A percentile compares a stretch with the other conserved stretches of the same genome.
Conservation (phyloP, 2,797 vertebrate genomes). For the Salmo trutta region DNA sequence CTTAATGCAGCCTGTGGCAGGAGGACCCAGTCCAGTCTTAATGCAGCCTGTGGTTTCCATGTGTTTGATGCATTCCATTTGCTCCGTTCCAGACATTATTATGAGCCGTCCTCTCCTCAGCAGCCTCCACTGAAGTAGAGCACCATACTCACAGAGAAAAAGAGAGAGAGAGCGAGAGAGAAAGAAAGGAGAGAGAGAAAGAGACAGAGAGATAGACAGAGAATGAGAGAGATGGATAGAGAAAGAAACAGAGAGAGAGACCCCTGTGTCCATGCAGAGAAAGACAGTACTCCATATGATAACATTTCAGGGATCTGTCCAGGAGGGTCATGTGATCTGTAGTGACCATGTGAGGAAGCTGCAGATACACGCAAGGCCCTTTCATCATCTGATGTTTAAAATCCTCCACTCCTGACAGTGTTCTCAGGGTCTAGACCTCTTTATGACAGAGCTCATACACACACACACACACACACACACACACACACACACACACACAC, state of each 20-base stretch:
- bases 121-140: too few relatives aligned
- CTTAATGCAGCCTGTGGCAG: too few relatives aligned
- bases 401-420: constrained; percentile 38
- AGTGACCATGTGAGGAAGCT: constrained; percentile 36
- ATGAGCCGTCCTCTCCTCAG: too few relatives aligned
- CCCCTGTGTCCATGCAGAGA: neutral
- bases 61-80: too few relatives aligned
- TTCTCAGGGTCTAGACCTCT: constrained; percentile 40
- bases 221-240: neutral
- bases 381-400: constrained; percentile 48
- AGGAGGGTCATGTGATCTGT: constrained; percentile 39
- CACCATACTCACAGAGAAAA: neutral
- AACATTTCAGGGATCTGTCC: constrained; percentile 8
- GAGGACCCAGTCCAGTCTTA: too few relatives aligned
- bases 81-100: too few relatives aligned
- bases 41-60: too few relatives aligned
- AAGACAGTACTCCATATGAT: constrained; percentile 5
- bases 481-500: too few relatives aligned
- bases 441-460: constrained; percentile 15
- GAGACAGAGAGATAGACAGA: neutral
- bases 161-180: neutral
- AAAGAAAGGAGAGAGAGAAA: too few relatives aligned
- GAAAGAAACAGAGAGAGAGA: neutral
- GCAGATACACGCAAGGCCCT: constrained; percentile 30
- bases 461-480: too few relatives aligned